Base-by-base conservation (phyloP, 2,113 vertebrate species). In the Leiothrix lutea region DNA sequence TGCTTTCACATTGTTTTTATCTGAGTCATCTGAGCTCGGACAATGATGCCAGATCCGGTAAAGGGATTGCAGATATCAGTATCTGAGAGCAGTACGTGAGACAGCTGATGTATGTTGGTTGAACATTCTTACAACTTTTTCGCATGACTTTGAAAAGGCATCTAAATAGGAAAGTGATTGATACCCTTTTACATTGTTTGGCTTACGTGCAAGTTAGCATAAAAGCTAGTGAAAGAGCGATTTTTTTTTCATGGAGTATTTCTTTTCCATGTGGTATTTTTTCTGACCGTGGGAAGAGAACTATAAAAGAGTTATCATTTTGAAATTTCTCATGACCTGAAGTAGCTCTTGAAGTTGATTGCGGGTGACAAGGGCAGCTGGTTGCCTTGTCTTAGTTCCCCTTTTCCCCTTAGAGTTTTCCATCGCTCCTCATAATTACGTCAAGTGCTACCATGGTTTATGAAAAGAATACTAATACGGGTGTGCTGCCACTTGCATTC, bases 251-350 rank as follows among this genome's bases (percentile, higher is more conserved):
- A 6, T 33, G 51, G 60, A 48, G 11, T 57, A 90, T 94, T 96
- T 93, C 75, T 95, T 96, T 95, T 94, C 94, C 90, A 84, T 86
- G 86, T 88, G 93, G 50, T 53, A 53, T 74, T 95, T 96, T 93
- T 94, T 94, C 60, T 94, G 96, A 94, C 92, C 80, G 94, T 97
- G 96, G 93, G 95, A 97, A 96, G 80, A 83, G 90, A 95, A 58
- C 80, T 90, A 5, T 60, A 75, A 84, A 83, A 80, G 79, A 67
- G 51, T 86, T 97, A 79, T 95, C 94, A 65, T 93, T 80, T 72
- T 93, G 75, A 94, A 95, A 80, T 96, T 96, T 96, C 93, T 90
- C 92, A 94, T 95, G 94, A 97, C 96, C 94, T 94, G 79, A 78
- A 71, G 79, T 97, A 64, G 88, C 95, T 96, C 80, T 94, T 83